Evolutionary conservation across 2,888 invertebrate genomes (phyloP).

Genomic region (Drosophila percnosoma): DNA sequence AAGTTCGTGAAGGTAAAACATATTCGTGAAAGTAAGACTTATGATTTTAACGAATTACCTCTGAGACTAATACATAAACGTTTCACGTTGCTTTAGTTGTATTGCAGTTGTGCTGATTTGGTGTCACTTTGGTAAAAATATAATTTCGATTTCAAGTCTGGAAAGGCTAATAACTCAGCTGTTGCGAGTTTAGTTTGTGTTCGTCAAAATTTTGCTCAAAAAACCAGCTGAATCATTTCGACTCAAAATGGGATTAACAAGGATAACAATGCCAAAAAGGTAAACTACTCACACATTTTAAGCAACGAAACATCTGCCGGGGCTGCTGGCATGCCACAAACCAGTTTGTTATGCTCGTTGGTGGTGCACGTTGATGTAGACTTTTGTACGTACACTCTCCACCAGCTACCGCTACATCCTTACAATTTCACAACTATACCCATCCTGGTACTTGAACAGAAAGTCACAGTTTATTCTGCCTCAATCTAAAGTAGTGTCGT

Average conservation of each 20-base stretch:
- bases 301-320: slow-evolving; percentile 47
- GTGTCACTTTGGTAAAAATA: not conserved
- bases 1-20: not conserved
- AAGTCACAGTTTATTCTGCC: slow-evolving; percentile 22
- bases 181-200: slow-evolving; percentile 21
- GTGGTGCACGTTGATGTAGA: slow-evolving; percentile 13
- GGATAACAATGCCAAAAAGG: slow-evolving; percentile 31
- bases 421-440: not conserved
- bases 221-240: slow-evolving; percentile 25
- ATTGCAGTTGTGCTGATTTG: not conserved
- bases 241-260: slow-evolving; percentile 32
- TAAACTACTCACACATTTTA: slow-evolving; percentile 25
- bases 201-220: not conserved
- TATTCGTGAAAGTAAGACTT: not conserved
- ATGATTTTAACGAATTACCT: not conserved
- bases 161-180: slow-evolving; percentile 16
- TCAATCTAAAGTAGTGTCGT: slow-evolving; percentile 19
- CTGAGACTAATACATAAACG: not conserved
- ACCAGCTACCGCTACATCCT: slow-evolving; percentile 1
- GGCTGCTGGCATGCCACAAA: slow-evolving; percentile 35
- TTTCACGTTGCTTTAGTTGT: not conserved
- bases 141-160: not conserved
- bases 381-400: slow-evolving; percentile 10
- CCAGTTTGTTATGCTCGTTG: slow-evolving; percentile 38
- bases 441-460: slow-evolving; percentile 5